Base-by-base conservation (phyloP, 1,140 invertebrate species). In the Sarcophaga bullata region DNA sequence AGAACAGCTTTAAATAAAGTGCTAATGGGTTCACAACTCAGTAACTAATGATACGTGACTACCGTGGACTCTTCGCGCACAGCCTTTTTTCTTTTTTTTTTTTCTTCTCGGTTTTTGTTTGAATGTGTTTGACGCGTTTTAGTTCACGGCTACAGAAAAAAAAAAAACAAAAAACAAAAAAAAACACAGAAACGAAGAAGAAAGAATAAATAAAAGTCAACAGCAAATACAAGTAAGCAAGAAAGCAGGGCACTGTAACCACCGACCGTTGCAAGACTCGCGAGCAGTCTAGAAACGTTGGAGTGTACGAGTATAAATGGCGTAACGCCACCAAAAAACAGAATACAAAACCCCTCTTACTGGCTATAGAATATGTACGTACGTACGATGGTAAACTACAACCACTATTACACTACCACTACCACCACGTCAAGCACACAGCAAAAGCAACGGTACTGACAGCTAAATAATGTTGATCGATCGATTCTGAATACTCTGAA, bases 211-310 rank as follows among this genome's bases (percentile, higher is more conserved):
- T 37, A 37, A 37, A 37, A 37, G 25, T 37, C 25, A 62, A 47
- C 50, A 49, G 75, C 75, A 52, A 49, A 78, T 25, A 50, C 75
- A 50, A n/a, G 25, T 46, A 49, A n/a, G n/a, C n/a, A n/a, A n/a
- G n/a, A n/a, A n/a, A n/a, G n/a, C n/a, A n/a, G n/a, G n/a, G 13
- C n/a, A 78, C 48, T 78, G 75, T 76, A 78, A 78, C 62, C 75
- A 78, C 75, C 75, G 48, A 78, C 75, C 75, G 75, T 78, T 78
- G 75, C 75, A 78, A 78, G 75, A 78, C 48, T 78, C 75, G 75
- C 75, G 75, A 78, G 75, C 49, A 50, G 50, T n/a, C 75, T 78
- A 78, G 50, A 50, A 50, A 78, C 75, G 75, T 49, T 47, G n/a
- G 47, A 50, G 49, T 68, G 10, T 17, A 37, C 25, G 25, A 62